Evolutionary conservation across 1,140 invertebrate species (phyloP), one percentile per base, ranked within the genome.

Genomic region (Delia radicum): DNA sequence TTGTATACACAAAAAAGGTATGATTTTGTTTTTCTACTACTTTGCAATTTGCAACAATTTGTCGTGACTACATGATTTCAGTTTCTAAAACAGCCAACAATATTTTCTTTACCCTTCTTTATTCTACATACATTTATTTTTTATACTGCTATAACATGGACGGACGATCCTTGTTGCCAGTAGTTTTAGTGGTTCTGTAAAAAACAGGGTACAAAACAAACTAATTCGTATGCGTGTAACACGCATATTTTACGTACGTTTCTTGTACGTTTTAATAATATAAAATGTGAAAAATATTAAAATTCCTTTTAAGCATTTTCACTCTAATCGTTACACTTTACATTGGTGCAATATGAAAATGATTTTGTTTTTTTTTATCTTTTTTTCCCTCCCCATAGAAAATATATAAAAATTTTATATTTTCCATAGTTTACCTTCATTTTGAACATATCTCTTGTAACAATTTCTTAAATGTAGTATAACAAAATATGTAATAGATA

Each of bases 1-100:
- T 21, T 55, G 4, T 21, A n/a, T 0, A 21, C 3, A 31, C 29
- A 69, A 33, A 69, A 69, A 31, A 37, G 6, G 29, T 37, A 27
- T 27, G 24, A 24, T 4, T 24, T 62, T 62, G 21, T 62, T 62
- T 62, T 8, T 62, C 12, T 63, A 0, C 10, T 69, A 27, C 26
- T 37, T 24, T 21, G 29, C 18, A 69, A 69, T 69, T 69, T 69
- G 65, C 65, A 21, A 69, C 65, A 69, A 69, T 69, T 69, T 69
- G 65, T 69, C 65, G 65, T 69, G 65, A 69, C 65, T 69, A 69
- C 65, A 69, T 69, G 65, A 37, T 69, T 69, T 69, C 21, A 24
- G 63, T 18, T 27, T 63, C 10, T 63, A 4, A 21, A 21, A 24
- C 55, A 24, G 62, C 62, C 62, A 63, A 15, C 24, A 55, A 55